These are phyloP conservation scores for Lutjanus argentimaculatus DNA, from an alignment of 2,797 vertebrate genomes.

Conservation along the genomic window DNA sequence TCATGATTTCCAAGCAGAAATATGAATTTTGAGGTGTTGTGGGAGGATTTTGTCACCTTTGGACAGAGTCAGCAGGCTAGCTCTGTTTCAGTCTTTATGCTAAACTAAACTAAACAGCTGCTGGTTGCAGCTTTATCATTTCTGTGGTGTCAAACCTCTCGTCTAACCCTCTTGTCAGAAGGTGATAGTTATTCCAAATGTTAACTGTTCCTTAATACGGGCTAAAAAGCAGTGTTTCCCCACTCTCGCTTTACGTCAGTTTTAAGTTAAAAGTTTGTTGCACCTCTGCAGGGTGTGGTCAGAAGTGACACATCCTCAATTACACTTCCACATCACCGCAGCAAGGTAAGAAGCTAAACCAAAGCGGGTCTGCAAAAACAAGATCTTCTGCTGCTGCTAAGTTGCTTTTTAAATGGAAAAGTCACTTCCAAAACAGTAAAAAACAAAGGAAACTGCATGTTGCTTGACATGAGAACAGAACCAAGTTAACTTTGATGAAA, in stretches of 20 bases:
- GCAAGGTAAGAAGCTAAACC: not conserved
- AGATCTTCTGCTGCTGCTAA: not conserved
- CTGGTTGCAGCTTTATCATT: not conserved
- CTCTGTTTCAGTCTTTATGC: too few relatives aligned
- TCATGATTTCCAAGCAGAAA: not conserved
- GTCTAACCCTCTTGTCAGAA: not conserved
- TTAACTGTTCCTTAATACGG: not conserved
- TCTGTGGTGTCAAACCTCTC: not conserved
- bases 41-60: too few relatives aligned
- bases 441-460: not conserved
- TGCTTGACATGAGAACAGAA: not conserved
- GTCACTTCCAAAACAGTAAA: not conserved
- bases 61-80: too few relatives aligned
- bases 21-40: not conserved
- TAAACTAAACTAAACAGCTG: not conserved
- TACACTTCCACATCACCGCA: slow-evolving; percentile 14
- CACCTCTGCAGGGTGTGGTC: slow-evolving; percentile 17
- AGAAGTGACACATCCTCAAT: slow-evolving; percentile 23
- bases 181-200: not conserved
- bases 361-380: not conserved
- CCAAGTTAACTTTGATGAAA: not conserved
- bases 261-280: not conserved
- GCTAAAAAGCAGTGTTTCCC: not conserved
- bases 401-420: not conserved
- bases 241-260: too few relatives aligned